Evolutionary conservation across 1,140 invertebrate species (phyloP).

Genomic region (Lepidurus apus): DNA sequence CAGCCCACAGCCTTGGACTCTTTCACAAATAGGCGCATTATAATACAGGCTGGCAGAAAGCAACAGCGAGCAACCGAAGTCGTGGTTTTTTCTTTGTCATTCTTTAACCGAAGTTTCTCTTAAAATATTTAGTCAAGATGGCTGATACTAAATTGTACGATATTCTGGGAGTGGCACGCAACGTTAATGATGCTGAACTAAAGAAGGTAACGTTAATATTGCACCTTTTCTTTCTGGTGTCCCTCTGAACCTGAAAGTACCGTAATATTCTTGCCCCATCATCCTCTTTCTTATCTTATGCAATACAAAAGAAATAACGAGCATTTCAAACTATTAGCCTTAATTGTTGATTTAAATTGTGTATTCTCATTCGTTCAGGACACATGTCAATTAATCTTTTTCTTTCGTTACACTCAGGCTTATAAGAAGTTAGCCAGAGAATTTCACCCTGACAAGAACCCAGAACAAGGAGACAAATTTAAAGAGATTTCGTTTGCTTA

Average conservation of each 20-base stretch:
- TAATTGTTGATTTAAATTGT: not conserved
- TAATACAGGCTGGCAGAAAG: not conserved
- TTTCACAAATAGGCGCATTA: not conserved
- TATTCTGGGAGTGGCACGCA: slow-evolving; percentile 67
- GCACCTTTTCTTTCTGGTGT: not conserved
- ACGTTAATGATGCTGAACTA: slow-evolving; percentile 71
- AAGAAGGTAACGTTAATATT: slow-evolving; percentile 64
- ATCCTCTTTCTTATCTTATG: slow-evolving; percentile 22
- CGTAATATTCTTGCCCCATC: not conserved
- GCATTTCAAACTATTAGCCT: not conserved
- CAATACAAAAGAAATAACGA: slow-evolving; percentile 22
- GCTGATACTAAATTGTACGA: slow-evolving; percentile 76
- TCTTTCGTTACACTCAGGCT: slow-evolving; percentile 49
- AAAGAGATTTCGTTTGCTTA: slow-evolving; percentile 86
- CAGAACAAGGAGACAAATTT: slow-evolving; percentile 73
- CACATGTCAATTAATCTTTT: not conserved
- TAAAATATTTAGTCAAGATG: slow-evolving; percentile 39
- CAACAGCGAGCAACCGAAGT: slow-evolving; percentile 1
- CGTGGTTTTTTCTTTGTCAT: slow-evolving; percentile 23
- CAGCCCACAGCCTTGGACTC: too few relatives aligned
- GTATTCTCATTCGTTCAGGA: not conserved
- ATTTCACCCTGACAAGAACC: slow-evolving; percentile 83
- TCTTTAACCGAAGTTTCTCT: not conserved
- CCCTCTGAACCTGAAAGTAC: not conserved
- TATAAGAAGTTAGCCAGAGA: slow-evolving; percentile 80